These are phyloP conservation scores for Euspilapteryx auroguttella DNA, from an alignment of 2,888 invertebrate genomes.

Conservation along the genomic window DNA sequence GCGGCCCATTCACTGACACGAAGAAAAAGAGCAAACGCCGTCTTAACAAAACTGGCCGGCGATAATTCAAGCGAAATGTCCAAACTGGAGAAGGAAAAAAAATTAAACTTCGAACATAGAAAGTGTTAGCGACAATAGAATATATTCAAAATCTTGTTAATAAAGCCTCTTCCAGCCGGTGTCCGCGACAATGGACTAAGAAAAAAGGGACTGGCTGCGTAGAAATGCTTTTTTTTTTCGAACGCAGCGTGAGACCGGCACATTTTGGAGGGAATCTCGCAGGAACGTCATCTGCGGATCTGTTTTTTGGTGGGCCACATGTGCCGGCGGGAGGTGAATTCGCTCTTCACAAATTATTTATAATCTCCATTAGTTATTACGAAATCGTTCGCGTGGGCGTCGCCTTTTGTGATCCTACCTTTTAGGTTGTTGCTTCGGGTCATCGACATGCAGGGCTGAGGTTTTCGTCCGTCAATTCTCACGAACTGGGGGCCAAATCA, in stretches of 20 bases:
- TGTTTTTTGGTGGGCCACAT: constrained; percentile 24
- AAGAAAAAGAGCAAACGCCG: constrained; percentile 37
- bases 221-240: constrained; percentile 27
- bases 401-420: constrained; percentile 13
- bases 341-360: constrained; percentile 29
- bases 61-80: constrained; percentile 61
- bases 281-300: constrained; percentile 37
- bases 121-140: constrained; percentile 60
- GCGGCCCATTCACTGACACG: constrained; percentile 26
- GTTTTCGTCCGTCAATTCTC: too few species aligned
- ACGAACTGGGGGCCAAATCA: too few species aligned
- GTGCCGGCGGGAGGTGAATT: constrained; percentile 18
- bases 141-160: constrained; percentile 59
- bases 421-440: constrained; percentile 22
- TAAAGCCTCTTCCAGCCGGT: constrained; percentile 54
- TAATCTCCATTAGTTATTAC: constrained; percentile 21
- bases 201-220: constrained; percentile 25
- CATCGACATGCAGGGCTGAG: too few species aligned
- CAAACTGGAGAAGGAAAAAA: constrained; percentile 39
- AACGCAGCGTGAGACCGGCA: constrained; percentile 49
- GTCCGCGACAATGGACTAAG: constrained; percentile 21
- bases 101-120: constrained; percentile 47
- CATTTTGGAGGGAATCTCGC: constrained; percentile 47
- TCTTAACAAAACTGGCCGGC: constrained; percentile 55
- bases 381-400: constrained; percentile 27